These are phyloP conservation scores for Eriocheir sinensis DNA, from an alignment of 1,140 invertebrate genomes.

Conservation along the genomic window DNA sequence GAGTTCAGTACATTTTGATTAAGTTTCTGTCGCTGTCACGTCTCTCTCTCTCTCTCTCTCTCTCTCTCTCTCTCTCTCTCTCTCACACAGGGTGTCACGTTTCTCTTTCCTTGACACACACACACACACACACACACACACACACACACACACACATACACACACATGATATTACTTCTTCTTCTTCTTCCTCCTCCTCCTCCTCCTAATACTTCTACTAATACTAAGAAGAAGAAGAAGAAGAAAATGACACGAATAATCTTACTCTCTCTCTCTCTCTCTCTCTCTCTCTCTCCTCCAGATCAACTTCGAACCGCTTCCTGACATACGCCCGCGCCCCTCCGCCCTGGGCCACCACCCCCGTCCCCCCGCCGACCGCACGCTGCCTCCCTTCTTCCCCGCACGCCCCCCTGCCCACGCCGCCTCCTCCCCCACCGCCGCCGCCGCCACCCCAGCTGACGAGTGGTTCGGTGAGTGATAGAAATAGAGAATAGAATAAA, in stretches of 20 bases:
- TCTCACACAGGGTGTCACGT: too few species aligned
- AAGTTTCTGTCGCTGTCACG: neutral
- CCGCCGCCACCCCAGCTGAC: conserved; percentile 79
- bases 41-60: conserved; percentile 45
- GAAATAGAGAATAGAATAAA: too few species aligned
- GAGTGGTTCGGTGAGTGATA: conserved; percentile 82
- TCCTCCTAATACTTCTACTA: neutral
- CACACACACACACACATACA: neutral
- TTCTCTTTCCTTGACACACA: neutral
- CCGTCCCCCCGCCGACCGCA: conserved; percentile 12
- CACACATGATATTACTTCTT: neutral
- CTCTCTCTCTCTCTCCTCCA: conserved; percentile 62
- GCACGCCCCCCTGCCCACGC: conserved; percentile 58
- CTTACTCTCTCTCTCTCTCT: conserved; percentile 54
- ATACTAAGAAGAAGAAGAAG: too few species aligned
- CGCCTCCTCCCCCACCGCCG: conserved; percentile 71
- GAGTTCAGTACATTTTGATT: conserved; percentile 18
- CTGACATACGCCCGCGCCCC: conserved; percentile 80
- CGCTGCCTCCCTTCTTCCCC: conserved; percentile 64
- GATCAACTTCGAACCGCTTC: conserved; percentile 81
- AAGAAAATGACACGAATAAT: too few species aligned
- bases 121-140: neutral
- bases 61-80: conserved; percentile 42
- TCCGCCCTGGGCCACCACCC: conserved; percentile 43
- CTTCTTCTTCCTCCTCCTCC: neutral